Evolutionary conservation across 2,888 invertebrate species (phyloP).

Genomic region (Neocrepidodera transversa): DNA sequence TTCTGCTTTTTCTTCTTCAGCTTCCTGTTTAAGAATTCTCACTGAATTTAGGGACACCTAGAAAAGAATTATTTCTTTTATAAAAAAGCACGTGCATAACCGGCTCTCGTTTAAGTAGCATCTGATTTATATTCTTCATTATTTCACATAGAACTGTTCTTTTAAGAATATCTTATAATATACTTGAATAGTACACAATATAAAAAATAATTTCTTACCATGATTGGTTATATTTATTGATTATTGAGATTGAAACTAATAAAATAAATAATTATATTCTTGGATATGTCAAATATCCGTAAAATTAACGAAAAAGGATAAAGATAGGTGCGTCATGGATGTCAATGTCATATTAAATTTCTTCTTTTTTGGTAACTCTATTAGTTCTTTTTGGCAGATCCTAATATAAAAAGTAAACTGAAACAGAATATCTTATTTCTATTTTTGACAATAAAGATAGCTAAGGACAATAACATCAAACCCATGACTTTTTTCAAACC

Average conservation of each 20-base stretch:
- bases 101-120: constrained; percentile 8
- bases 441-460: too few relatives aligned
- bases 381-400: too few relatives aligned
- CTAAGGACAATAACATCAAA: too few relatives aligned
- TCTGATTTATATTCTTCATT: constrained; percentile 8
- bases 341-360: too few relatives aligned
- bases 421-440: too few relatives aligned
- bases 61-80: constrained; percentile 10
- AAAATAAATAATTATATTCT: constrained; percentile 12
- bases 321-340: too few relatives aligned
- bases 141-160: neutral
- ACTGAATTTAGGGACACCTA: constrained; percentile 92
- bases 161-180: neutral
- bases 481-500: too few relatives aligned
- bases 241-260: constrained; percentile 9
- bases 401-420: too few relatives aligned
- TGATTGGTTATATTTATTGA: constrained; percentile 10
- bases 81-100: constrained; percentile 20
- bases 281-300: constrained; percentile 9
- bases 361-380: too few relatives aligned
- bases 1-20: constrained; percentile 98
- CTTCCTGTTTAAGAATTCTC: constrained; percentile 92
- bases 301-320: too few relatives aligned
- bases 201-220: constrained; percentile 25
- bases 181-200: neutral